Evolutionary conservation across 2,888 invertebrate genomes (phyloP), one percentile per base, ranked within the genome.

Genomic region (Drosophila villosipedis): DNA sequence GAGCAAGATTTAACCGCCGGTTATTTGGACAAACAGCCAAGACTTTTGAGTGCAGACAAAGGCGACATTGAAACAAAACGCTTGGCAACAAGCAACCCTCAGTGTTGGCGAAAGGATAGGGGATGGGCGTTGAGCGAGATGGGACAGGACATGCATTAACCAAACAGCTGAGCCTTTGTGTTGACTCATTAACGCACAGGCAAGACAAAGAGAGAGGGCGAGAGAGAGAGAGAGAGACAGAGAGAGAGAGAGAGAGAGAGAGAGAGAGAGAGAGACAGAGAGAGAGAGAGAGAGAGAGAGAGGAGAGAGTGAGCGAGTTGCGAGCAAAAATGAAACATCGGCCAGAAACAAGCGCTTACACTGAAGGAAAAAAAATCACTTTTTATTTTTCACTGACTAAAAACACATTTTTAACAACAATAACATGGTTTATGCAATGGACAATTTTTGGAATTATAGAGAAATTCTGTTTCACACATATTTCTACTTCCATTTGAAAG

Each of bases 151-250:
- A 76, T 78, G 82, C 88, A 88, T 86, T 85, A 89, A 86, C 87
- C 87, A 89, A 87, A 87, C 89, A 87, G 86, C 89, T 87, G 89
- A 87, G 86, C 80, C 80, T 77, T 86, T 82, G 78, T 89, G 85
- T 87, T 89, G 76, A 89, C 89, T 89, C 87, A 87, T 87, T 87
- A 87, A 87, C 84, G 83, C 78, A 76, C 78, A 68, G 66, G 55
- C 70, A 64, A 59, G 19, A 54, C 22, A 22, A n/a, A 30, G 41
- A 49, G 55, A 37, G 49, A 59, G 43, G 28, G 22, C 28, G 35
- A 33, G 43, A 28, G 7, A 39, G 37, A 37, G 2, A 0, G 16
- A 5, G 37, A 37, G 16, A 16, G 16, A 14, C 25, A 52, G 54
- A 35, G 60, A 47, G 47, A 57, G 59, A 12, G 22, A 22, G 47